A percentile compares a stretch with the other conserved stretches of the same genome.
Conservation (phyloP, 2,888 invertebrate species). For the Andrena haemorrhoa region DNA sequence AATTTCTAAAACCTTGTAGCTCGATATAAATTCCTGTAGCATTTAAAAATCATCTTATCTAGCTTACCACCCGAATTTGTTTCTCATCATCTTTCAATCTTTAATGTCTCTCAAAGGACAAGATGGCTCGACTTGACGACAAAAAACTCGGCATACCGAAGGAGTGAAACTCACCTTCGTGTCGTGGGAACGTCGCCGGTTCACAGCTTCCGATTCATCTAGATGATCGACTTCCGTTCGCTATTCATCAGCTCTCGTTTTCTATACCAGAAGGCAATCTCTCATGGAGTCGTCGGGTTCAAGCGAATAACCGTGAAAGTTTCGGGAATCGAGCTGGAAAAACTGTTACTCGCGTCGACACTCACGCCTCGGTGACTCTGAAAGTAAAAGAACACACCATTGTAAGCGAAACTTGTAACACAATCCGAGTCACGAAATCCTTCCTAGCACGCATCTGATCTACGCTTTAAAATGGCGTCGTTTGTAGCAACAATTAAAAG, state of each 20-base stretch:
- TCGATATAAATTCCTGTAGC: not conserved
- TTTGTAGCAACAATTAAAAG: no score
- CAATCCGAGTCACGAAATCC: not conserved
- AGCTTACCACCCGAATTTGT: no score
- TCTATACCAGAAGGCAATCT: constrained; percentile 59
- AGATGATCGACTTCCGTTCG: constrained; percentile 68
- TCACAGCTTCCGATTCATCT: constrained; percentile 65
- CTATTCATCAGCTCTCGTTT: constrained; percentile 54
- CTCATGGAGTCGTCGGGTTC: constrained; percentile 49
- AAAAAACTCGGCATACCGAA: not conserved
- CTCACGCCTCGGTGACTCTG: constrained; percentile 50
- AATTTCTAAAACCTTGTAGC: not conserved
- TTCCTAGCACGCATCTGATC: not conserved
- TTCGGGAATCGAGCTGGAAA: constrained; percentile 60
- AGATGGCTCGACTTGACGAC: not conserved
- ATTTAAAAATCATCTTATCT: no score
- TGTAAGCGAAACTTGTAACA: constrained; percentile 1
- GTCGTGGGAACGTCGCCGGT: constrained; percentile 65
- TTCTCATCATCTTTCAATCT: not conserved
- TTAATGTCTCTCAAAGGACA: not conserved
- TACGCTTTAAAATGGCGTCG: not conserved
- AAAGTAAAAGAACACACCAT: constrained; percentile 40
- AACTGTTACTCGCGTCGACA: constrained; percentile 48
- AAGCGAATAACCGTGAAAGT: constrained; percentile 67
- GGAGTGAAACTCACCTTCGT: constrained; percentile 45